Evolutionary conservation across 2,888 invertebrate species (phyloP).

Genomic region (Polydrusus tereticollis): DNA sequence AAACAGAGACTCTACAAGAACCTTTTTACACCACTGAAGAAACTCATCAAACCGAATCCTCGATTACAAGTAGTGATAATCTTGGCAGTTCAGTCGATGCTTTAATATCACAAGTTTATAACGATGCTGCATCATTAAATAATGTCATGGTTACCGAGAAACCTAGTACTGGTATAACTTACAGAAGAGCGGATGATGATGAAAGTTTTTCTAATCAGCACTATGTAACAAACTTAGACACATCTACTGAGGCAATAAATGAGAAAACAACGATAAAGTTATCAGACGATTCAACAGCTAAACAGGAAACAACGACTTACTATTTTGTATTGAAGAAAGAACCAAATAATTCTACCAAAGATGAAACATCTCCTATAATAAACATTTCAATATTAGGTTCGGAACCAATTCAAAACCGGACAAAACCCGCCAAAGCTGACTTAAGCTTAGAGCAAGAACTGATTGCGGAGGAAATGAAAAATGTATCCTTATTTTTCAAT

Average conservation of each 20-base stretch:
- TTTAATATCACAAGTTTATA: slow-evolving; percentile 59
- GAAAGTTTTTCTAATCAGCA: not conserved
- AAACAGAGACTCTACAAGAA: not conserved
- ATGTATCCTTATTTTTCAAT: slow-evolving; percentile 17
- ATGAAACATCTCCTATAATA: slow-evolving; percentile 47
- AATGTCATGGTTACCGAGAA: slow-evolving; percentile 22
- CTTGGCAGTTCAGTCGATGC: slow-evolving; percentile 57
- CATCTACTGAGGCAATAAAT: not conserved
- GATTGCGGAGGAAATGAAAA: slow-evolving; percentile 38
- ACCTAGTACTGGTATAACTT: slow-evolving; percentile 22
- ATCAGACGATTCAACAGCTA: not conserved
- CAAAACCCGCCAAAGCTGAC: slow-evolving; percentile 57
- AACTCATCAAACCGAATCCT: slow-evolving; percentile 21
- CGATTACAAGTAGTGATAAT: slow-evolving; percentile 28
- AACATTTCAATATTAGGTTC: slow-evolving; percentile 53
- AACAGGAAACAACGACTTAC: slow-evolving; percentile 32
- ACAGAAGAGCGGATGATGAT: slow-evolving; percentile 37
- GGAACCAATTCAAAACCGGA: slow-evolving; percentile 33
- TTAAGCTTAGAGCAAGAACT: slow-evolving; percentile 54
- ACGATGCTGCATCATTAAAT: slow-evolving; percentile 36
- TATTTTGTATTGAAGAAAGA: slow-evolving; percentile 30
- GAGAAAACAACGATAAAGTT: not conserved
- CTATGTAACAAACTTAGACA: not conserved
- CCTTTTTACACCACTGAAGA: slow-evolving; percentile 24
- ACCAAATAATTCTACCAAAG: slow-evolving; percentile 17